phyloP scores from a whole-genome alignment of 2,113 vertebrate genomes.

The Stercorarius parasiticus region DNA sequence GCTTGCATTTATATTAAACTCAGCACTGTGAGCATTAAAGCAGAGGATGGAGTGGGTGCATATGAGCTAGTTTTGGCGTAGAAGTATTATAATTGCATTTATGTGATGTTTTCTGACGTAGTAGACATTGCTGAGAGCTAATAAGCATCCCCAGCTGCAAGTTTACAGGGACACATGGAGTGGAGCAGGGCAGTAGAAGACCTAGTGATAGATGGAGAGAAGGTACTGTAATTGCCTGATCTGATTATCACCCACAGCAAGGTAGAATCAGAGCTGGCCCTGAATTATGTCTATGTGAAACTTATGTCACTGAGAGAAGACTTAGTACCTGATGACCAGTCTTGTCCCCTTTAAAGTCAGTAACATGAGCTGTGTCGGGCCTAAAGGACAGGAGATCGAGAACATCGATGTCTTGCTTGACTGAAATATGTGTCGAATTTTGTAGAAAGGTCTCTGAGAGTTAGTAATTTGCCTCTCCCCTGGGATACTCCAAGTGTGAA shows the following conservation, averaged over 20 bases:
- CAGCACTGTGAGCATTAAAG: not conserved
- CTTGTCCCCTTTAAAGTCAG: not conserved
- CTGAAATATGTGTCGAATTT: not conserved
- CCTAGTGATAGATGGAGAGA: not conserved
- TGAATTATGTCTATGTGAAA: not conserved
- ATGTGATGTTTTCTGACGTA: not conserved
- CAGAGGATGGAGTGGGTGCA: not conserved
- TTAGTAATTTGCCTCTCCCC: not conserved
- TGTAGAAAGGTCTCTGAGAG: not conserved
- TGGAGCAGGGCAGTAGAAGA: not conserved
- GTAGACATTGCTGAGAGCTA: not conserved
- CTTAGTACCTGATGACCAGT: not conserved
- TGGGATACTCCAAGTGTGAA: not conserved
- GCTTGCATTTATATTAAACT: not conserved
- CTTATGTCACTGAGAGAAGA: not conserved
- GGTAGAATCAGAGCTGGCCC: not conserved
- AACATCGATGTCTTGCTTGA: not conserved
- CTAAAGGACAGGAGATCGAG: not conserved
- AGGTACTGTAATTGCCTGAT: not conserved
- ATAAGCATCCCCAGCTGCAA: not conserved
- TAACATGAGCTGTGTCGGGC: not conserved
- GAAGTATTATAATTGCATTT: not conserved
- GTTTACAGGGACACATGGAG: not conserved
- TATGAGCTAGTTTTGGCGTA: not conserved
- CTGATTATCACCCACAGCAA: not conserved